Base-by-base conservation (phyloP, 2,797 vertebrate species). In the Acrossocheilus fasciatus region DNA sequence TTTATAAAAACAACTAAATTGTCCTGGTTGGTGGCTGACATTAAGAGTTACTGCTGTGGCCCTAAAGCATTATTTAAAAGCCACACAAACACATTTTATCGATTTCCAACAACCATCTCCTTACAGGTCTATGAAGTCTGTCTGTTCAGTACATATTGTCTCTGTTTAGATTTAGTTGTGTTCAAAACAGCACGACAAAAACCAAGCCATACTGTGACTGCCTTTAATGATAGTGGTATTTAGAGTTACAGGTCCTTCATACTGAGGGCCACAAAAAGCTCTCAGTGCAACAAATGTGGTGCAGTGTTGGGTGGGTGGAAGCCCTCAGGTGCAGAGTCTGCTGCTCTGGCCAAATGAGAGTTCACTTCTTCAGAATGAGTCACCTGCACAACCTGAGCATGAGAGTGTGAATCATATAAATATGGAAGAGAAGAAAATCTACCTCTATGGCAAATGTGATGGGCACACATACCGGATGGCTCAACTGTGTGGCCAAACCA, bases 1-100 rank as follows among this genome's bases (percentile, higher is more conserved):
- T 87, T 88, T 26, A 85, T 70, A 45, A n/a, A 85, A 90, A 82
- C 57, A 59, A 39, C 50, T 79, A 81, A 77, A 88, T 80, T 87
- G 66, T 41, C 59, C 68, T 80, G 50, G 41, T 62, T 8, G 20
- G 34, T 78, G 54, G 39, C 30, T 64, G 41, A 81, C 47, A 45
- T 59, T 52, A 26, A 50, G 64, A 84, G 36, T 78, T 43, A 64
- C 45, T 18, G 43, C 69, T 57, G 43, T 81, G 59, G 70, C 59
- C 73, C 18, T 41, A 30, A 64, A 80, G 85, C 23, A 45, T 81
- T 86, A 75, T 77, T 80, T 57, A 62, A 59, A 50, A 26, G 87
- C 62, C 8, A 69, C 17, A 75, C 59, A 66, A 76, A 86, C 69
- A 74, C 69, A 64, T 82, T 66, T 45, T 7, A 62, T 18, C 7